Evolutionary conservation across 2,113 vertebrate species (phyloP).

Genomic region (Tetrao urogallus): DNA sequence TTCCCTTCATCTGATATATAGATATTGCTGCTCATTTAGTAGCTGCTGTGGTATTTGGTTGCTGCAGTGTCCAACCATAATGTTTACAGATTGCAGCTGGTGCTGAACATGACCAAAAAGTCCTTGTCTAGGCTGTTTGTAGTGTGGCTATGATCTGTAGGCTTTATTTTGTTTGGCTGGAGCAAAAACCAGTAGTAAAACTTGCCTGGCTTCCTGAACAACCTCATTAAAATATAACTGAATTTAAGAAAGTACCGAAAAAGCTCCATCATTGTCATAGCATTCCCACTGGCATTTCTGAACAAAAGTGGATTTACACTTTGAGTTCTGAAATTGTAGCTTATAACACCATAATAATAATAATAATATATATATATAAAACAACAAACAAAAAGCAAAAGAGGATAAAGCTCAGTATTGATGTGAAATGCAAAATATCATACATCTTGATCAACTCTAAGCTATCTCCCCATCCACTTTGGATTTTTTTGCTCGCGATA

Average conservation of each 20-base stretch:
- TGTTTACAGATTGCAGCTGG: constrained; percentile 22
- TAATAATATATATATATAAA: background rate
- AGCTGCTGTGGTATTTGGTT: constrained; percentile 23
- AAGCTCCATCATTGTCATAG: constrained; percentile 20
- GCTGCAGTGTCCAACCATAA: constrained; percentile 27
- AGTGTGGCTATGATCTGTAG: background rate
- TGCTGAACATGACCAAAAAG: background rate
- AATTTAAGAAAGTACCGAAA: background rate
- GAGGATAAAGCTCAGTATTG: background rate
- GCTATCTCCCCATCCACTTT: background rate
- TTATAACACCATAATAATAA: background rate
- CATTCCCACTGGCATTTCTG: constrained; percentile 32
- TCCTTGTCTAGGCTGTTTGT: background rate
- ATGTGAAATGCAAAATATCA: background rate
- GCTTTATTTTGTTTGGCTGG: constrained; percentile 19
- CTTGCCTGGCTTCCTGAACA: constrained; percentile 19
- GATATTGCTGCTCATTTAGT: constrained; percentile 20
- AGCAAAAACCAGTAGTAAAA: constrained; percentile 19
- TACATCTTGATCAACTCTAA: background rate
- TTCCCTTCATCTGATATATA: constrained; percentile 35
- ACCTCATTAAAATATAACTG: background rate
- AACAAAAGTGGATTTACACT: background rate
- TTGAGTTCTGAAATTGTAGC: background rate
- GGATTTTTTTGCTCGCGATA: background rate
- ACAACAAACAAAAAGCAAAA: background rate